Conservation (phyloP, 30 jellyfish, hydroid and myxozoan genomes). For the Mastigias papua region DNA sequence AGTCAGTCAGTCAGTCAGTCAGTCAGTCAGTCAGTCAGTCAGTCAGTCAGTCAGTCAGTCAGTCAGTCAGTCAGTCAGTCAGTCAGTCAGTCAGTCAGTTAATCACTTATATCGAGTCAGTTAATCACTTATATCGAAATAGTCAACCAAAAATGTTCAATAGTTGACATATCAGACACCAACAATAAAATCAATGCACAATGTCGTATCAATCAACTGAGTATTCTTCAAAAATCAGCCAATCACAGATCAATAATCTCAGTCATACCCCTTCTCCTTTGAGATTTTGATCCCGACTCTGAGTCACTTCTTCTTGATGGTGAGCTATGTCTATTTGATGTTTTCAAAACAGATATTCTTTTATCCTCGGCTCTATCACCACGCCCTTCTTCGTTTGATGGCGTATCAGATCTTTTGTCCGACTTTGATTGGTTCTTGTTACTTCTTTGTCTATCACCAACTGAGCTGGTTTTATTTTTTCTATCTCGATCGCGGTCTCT, state of each 20-base stretch:
- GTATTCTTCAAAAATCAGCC: too few species aligned
- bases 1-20: not conserved
- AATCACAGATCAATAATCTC: too few species aligned
- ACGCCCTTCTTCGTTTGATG: constrained; percentile 34
- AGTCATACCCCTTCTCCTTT: constrained; percentile 44
- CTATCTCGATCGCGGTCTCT: constrained; percentile 71
- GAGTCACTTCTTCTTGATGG: constrained; percentile 69
- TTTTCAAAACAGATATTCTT: constrained; percentile 49
- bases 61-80: not conserved
- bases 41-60: not conserved
- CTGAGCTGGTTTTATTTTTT: constrained; percentile 40
- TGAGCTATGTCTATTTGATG: constrained; percentile 58
- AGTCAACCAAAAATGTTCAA: too few species aligned
- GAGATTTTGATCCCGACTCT: constrained; percentile 60
- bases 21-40: not conserved
- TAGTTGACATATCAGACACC: too few species aligned
- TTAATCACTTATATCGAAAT: too few species aligned
- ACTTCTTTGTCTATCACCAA: constrained; percentile 56
- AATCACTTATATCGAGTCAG: too few species aligned
- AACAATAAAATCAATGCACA: too few species aligned
- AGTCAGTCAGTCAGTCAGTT: too few species aligned
- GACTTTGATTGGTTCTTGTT: constrained; percentile 39
- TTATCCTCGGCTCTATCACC: constrained; percentile 59
- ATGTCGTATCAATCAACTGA: too few species aligned
- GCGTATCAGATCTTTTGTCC: constrained; percentile 51